Base-by-base conservation (phyloP, 1,140 invertebrate species). In the Pteromalus puparum region DNA sequence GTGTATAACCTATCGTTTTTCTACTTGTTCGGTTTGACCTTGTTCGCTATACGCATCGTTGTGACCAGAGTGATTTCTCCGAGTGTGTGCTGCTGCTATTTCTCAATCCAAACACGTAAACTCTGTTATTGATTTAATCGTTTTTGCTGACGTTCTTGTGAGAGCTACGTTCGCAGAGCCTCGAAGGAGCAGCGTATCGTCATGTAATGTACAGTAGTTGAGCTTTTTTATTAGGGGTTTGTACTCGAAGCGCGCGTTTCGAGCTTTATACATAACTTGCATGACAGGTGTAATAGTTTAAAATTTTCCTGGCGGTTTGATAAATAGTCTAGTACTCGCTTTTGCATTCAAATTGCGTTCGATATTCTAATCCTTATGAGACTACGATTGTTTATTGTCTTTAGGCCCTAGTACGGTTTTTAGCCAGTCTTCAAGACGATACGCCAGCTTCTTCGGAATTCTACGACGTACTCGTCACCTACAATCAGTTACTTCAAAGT, bases 211-310 rank as follows among this genome's bases (percentile, higher is more conserved):
- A 34, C 30, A 34, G 9, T 24, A 61, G 30, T 79, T 84, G 1
- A 61, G 21, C 13, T 82, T 61, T 85, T 76, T 67, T 28, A n/a
- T 72, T 72, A 86, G 10, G 79, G 30, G 81, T 83, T 86, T 86
- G 81, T 86, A 83, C 81, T 86, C 76, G 85, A 86, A 81, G 83
- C 26, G 10, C 53, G 12, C 1, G 78, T 86, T 86, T 86, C 81
- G 77, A 86, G 85, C 48, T 53, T 46, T 86, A n/a, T n/a, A 86
- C 81, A 80, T 83, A 86, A 86, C 85, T 86, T 75, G 80, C 53
- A 28, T 9, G 30, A 75, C 53, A 9, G 24, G 6, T 61, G 26
- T 65, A n/a, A n/a, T n/a, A 76, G 24, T 76, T 42, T 9, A 30
- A 61, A 61, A 34, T 80, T 80, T 72, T 10, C 7, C 10, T 6